A percentile compares a stretch with the other conserved stretches of the same genome.
These are phyloP conservation scores for Clarias pachynema DNA, from an alignment of 2,797 vertebrate genomes.

Conservation along the genomic window DNA sequence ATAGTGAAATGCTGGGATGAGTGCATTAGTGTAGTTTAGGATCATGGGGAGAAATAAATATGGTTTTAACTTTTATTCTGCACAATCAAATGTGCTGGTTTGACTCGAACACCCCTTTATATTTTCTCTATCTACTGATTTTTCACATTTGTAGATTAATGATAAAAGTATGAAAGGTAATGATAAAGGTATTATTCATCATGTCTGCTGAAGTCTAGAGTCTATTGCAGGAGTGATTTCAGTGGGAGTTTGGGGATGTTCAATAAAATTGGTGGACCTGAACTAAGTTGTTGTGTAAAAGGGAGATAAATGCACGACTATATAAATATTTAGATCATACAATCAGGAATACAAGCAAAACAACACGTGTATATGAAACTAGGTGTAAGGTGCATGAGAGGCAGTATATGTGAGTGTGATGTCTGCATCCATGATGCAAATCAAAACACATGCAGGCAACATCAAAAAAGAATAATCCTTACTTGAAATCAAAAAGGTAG, in stretches of 20 bases:
- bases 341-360: neutral
- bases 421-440: neutral
- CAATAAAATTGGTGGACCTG: neutral
- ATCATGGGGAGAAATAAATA: too few relatives aligned
- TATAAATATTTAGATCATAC: neutral
- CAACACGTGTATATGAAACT: neutral
- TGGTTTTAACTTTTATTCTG: too few relatives aligned
- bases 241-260: neutral
- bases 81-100: too few relatives aligned
- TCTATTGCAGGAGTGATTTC: neutral
- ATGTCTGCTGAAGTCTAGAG: neutral
- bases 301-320: neutral
- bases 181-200: neutral
- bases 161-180: neutral
- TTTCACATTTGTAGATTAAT: neutral
- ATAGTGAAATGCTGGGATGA: too few relatives aligned
- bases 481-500: neutral
- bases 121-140: neutral
- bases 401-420: neutral
- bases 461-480: neutral
- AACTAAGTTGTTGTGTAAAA: conserved; percentile 15
- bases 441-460: neutral
- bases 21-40: too few relatives aligned
- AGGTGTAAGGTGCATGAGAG: neutral
- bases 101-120: too few relatives aligned